Base-by-base conservation (phyloP, 2,888 invertebrate genomes). In the Agrotis clavis region DNA sequence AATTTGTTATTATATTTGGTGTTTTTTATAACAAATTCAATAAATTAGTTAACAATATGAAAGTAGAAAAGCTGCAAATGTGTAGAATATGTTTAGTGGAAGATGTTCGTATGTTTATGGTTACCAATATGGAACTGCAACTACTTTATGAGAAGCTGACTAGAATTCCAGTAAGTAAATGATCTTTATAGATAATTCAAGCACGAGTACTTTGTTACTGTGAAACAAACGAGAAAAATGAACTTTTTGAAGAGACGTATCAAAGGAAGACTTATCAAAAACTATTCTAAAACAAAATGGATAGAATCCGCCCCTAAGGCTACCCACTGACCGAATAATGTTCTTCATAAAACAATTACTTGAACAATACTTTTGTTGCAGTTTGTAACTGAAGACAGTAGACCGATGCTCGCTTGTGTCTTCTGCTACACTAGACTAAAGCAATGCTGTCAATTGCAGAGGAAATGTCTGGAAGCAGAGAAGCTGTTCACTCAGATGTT, bases 121-220 rank as follows among this genome's bases (percentile, higher is more conserved):
- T 94, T 53, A 41, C 70, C 0, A 80, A 90, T 50, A 87, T 89
- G 3, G 80, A 80, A 7, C 79, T 93, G 0, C 91, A 92, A 71
- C 84, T 89, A 25, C 72, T 90, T 1, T 94, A 90, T 62, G 92
- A 93, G 71, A 92, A 86, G 74, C 79, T 93, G 5, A 88, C 90
- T 0, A 77, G 86, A 62, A 79, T 83, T 51, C 85, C 86, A 79
- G 94, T 93, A 87, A 84, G 89, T 79, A 25, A 13, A n/a, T 19
- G 30, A 30, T 30, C 30, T 30, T 5, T 30, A 5, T 30, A 30
- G 5, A 30, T 5, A 30, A 30, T 30, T 30, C 30, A 30, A 30
- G 30, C 4, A 30, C 30, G 30, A 30, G 30, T 30, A 30, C 30
- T 30, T 30, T 30, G 30, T 30, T 30, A 30, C 5, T 30, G 30